Evolutionary conservation across 2,888 invertebrate genomes (phyloP).

Genomic region (Acanthacorydalis orientalis): DNA sequence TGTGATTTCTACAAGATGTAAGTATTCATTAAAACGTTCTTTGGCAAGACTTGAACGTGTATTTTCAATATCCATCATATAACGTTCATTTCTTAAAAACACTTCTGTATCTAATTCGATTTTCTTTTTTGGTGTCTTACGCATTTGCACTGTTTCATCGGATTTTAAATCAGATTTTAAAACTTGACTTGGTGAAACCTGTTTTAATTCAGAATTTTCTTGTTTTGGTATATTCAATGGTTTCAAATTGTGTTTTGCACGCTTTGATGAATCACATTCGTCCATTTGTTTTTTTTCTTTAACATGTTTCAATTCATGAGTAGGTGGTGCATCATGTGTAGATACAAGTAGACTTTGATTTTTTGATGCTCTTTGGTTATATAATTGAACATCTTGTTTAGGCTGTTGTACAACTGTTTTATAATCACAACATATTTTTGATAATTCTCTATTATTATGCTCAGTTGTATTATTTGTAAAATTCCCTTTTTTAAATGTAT

Average conservation of each 20-base stretch:
- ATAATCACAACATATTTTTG: not conserved
- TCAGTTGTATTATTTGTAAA: too few relatives aligned
- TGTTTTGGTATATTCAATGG: not conserved
- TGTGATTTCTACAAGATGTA: constrained; percentile 1
- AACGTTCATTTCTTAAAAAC: constrained; percentile 1
- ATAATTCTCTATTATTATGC: too few relatives aligned
- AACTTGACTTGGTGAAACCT: not conserved
- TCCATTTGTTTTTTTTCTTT: not conserved
- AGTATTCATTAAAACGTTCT: constrained; percentile 1
- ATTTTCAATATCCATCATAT: not conserved
- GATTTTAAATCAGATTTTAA: not conserved
- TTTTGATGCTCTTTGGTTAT: not conserved
- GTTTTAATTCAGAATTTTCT: not conserved
- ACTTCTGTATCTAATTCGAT: not conserved
- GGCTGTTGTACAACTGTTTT: not conserved
- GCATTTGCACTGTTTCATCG: not conserved
- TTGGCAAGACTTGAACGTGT: not conserved
- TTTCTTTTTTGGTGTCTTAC: not conserved
- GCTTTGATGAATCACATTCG: not conserved
- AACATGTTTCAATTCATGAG: not conserved
- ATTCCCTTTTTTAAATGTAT: too few relatives aligned
- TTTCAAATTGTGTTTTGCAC: not conserved
- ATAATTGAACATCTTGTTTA: not conserved
- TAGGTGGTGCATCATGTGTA: not conserved
- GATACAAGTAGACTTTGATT: not conserved